phyloP scores from a whole-genome alignment of 2,797 vertebrate genomes.

The Chiloscyllium punctatum region DNA sequence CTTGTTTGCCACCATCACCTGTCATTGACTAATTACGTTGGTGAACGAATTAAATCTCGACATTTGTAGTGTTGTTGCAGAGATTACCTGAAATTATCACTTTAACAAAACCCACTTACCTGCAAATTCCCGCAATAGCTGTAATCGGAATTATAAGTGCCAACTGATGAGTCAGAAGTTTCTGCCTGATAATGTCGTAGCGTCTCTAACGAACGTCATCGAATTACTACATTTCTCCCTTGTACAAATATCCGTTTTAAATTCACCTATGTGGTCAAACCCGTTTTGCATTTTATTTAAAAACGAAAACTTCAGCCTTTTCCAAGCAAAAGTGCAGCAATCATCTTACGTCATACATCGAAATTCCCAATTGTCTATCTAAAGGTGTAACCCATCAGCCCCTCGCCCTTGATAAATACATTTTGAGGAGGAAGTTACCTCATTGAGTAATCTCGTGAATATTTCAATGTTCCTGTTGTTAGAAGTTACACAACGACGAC shows the following conservation, averaged over 20 bases:
- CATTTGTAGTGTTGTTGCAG: not conserved
- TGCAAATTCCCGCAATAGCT: not conserved
- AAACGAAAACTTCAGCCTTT: constrained; percentile 15
- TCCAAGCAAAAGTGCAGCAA: not conserved
- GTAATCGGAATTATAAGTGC: not conserved
- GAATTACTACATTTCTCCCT: not conserved
- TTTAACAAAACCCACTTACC: constrained; percentile 19
- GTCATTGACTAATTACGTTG: not conserved
- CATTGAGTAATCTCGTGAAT: constrained; percentile 33
- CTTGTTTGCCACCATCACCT: not conserved
- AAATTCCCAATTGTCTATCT: not conserved
- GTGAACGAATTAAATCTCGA: constrained; percentile 14
- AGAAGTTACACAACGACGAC: constrained; percentile 45
- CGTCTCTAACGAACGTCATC: constrained; percentile 18
- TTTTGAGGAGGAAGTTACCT: constrained; percentile 31
- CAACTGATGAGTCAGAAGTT: not conserved
- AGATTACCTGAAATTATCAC: not conserved
- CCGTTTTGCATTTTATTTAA: not conserved
- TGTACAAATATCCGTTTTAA: not conserved
- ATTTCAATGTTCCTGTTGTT: constrained; percentile 38
- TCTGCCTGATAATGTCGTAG: not conserved
- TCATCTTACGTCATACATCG: not conserved
- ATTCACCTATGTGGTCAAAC: constrained; percentile 1
- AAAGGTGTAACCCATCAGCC: constrained; percentile 24
- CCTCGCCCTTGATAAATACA: not conserved